Base-by-base conservation (phyloP, 92 coral and sea anemone genomes). In the Porites evermanni region DNA sequence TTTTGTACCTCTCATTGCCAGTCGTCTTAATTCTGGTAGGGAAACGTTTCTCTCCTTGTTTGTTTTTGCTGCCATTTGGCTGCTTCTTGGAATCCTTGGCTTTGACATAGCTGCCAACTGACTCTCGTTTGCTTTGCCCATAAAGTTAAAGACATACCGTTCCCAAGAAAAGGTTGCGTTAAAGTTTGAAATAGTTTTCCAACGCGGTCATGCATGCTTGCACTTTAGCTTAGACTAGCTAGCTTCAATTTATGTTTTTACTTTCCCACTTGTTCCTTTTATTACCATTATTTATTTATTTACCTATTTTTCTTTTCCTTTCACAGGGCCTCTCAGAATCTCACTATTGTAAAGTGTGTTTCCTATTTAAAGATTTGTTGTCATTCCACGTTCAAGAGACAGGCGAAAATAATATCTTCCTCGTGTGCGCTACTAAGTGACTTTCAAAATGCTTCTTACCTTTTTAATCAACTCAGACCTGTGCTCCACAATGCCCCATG, bases 401-500 rank as follows among this genome's bases (percentile, higher is more conserved):
- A 54, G 60, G 14, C 12, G 14, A 54, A 54, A 6, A 38, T 38
- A 0, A 3, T 38, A 38, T 38, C 47, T 38, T 4, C 7, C 47
- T 38, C 47, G 5, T 38, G 47, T 38, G 47, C 6, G 47, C 47
- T 38, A 38, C 47, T 38, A 0, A 38, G 47, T 4, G 47, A 0
- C 47, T 38, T 1, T 56, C 0, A 56, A 56, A 56, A 56, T 56
- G 61, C 61, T 29, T 3, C 78, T 79, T 2, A 93, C 96, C 98
- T 95, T 74, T 50, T 76, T 80, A 19, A 80, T 70, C 23, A 95
- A 89, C 44, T 78, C 84, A 10, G 87, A 89, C 63, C 88, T 93
- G 88, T 93, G 96, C n/a, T 93, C 84, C 24, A 95, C 94, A 66
- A 95, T 95, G 1, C 98, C 98, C 98, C 98, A 95, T 1, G 96